Evolutionary conservation across 2,797 vertebrate species (phyloP).

Genomic region (Protosalanx chinensis): DNA sequence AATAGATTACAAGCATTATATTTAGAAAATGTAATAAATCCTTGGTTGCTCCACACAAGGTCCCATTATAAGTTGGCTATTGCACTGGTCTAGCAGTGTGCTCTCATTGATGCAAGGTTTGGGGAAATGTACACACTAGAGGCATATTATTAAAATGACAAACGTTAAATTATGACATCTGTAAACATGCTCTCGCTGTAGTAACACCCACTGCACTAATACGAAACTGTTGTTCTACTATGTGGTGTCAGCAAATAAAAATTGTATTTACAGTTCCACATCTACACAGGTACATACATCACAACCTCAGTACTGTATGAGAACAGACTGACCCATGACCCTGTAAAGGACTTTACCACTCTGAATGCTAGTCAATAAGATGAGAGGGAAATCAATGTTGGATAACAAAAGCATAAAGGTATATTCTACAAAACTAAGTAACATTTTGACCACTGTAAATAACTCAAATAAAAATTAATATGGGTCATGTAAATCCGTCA

Average conservation of each 20-base stretch:
- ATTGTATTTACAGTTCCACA: constrained; percentile 25
- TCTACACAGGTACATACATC: constrained; percentile 8
- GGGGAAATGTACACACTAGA: constrained; percentile 19
- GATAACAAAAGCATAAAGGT: constrained; percentile 32
- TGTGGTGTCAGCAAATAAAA: constrained; percentile 16
- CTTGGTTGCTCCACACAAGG: constrained; percentile 26
- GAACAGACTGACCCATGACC: neutral
- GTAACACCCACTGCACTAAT: constrained; percentile 31
- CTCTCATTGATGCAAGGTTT: constrained; percentile 9
- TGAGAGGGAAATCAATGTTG: neutral
- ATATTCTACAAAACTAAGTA: constrained; percentile 16
- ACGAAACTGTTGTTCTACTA: constrained; percentile 27
- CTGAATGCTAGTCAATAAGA: constrained; percentile 17
- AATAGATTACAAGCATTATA: constrained; percentile 22
- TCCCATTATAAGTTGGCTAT: constrained; percentile 24
- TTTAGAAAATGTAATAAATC: constrained; percentile 21
- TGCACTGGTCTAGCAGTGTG: constrained; percentile 18
- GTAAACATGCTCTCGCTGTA: constrained; percentile 55
- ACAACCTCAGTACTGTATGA: neutral
- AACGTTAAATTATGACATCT: constrained; percentile 26
- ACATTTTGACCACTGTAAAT: constrained; percentile 7
- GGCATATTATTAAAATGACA: constrained; percentile 11
- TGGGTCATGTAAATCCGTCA: constrained; percentile 15
- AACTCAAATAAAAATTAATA: neutral
- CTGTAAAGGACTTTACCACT: neutral